Evolutionary conservation across 1,140 invertebrate genomes (phyloP).

Genomic region (Caenorhabditis tropicalis): DNA sequence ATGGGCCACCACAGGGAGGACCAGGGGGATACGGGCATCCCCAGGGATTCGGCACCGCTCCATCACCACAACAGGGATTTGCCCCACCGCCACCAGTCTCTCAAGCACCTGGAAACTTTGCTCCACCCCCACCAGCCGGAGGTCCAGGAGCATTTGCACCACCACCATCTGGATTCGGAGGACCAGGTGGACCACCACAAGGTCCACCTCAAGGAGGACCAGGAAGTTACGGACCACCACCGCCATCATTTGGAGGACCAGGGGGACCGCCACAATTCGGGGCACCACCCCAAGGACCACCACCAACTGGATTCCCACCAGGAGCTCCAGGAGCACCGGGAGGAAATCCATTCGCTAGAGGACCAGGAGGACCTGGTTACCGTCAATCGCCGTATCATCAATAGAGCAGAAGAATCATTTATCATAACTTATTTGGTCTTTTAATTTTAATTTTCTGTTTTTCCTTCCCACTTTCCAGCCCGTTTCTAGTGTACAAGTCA

Average conservation of each 20-base stretch:
- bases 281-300: not conserved
- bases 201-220: not conserved
- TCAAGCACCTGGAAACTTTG: not conserved
- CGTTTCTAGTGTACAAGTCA: slow-evolving; percentile 13
- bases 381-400: slow-evolving; percentile 32
- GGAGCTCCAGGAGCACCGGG: not conserved
- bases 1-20: not conserved
- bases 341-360: slow-evolving; percentile 27
- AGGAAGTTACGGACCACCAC: not conserved
- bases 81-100: not conserved
- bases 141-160: not conserved
- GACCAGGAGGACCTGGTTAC: not conserved
- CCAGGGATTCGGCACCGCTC: slow-evolving; percentile 13
- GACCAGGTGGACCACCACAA: not conserved
- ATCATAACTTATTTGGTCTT: not conserved
- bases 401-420: not conserved
- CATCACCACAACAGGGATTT: not conserved
- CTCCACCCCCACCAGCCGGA: not conserved
- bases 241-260: not conserved
- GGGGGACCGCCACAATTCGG: not conserved
- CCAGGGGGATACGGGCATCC: not conserved
- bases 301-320: not conserved
- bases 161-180: not conserved
- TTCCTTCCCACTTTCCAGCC: not conserved
- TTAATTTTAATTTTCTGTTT: not conserved